Conservation (phyloP, 2,888 invertebrate genomes). For the Horisme vitalbata region DNA sequence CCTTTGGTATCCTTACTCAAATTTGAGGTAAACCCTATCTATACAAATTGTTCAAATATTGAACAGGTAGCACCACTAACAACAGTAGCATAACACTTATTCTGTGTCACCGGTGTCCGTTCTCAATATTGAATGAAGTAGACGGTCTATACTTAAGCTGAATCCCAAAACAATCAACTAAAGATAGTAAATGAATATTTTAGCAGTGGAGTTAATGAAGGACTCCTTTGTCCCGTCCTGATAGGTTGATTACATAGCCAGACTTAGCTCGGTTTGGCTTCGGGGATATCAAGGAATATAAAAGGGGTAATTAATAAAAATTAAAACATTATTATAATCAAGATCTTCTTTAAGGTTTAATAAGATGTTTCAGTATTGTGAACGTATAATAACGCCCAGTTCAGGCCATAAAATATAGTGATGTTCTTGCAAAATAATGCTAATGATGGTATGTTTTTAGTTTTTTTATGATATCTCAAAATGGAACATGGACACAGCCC, state of each 20-base stretch:
- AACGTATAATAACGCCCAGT: no score
- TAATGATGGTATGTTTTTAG: no score
- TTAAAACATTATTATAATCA: background rate
- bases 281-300: conserved; percentile 11
- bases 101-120: conserved; percentile 11
- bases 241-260: conserved; percentile 65
- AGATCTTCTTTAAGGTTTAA: no score
- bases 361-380: no score
- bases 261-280: conserved; percentile 37
- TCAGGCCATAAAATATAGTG: no score
- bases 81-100: conserved; percentile 1
- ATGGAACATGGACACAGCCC: no score
- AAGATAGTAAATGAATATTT: conserved; percentile 71
- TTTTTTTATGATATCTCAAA: no score
- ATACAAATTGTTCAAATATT: conserved; percentile 9
- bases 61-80: background rate
- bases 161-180: conserved; percentile 44
- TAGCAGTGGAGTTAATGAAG: conserved; percentile 72
- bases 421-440: no score
- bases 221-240: conserved; percentile 66
- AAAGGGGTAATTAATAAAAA: conserved; percentile 1
- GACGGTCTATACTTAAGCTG: conserved; percentile 23
- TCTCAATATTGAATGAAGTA: conserved; percentile 34
- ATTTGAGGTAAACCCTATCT: conserved; percentile 13
- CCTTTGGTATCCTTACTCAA: no score